Percentiles rank a stretch among this genome's conserved stretches.
Conservation (phyloP, 2,113 vertebrate species). For the Zosterops hypoxanthus region DNA sequence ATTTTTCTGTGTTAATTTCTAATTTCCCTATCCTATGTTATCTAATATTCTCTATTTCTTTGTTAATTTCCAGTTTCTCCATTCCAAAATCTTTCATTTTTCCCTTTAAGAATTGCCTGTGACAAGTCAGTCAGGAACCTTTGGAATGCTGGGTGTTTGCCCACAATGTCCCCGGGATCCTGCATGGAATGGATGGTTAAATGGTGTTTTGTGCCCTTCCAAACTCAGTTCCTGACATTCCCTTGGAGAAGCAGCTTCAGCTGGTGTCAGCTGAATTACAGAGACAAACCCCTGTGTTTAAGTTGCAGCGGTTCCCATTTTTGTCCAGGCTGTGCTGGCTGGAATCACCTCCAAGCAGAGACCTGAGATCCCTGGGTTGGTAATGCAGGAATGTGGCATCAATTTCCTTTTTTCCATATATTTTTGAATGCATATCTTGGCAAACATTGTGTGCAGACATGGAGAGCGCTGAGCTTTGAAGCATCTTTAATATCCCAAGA, state of each 20-base stretch:
- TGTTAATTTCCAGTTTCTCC: not conserved
- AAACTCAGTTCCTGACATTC: not conserved
- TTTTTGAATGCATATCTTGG: not conserved
- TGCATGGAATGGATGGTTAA: rapidly evolving
- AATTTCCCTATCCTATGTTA: not conserved
- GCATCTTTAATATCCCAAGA: not conserved
- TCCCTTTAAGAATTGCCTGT: not conserved
- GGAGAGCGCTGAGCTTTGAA: not conserved
- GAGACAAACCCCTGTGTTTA: not conserved
- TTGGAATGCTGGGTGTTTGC: not conserved
- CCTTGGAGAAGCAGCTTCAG: not conserved
- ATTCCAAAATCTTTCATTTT: not conserved
- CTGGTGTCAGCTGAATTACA: not conserved
- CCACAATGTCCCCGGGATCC: rapidly evolving
- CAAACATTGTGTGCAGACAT: rapidly evolving
- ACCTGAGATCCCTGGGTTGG: not conserved
- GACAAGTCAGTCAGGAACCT: not conserved
- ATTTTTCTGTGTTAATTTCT: not conserved
- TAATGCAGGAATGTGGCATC: not conserved
- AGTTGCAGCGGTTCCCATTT: not conserved
- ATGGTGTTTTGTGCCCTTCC: not conserved
- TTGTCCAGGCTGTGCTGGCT: not conserved
- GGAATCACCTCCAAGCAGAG: not conserved
- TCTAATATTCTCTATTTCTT: not conserved
- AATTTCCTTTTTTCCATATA: not conserved